Base-by-base conservation (phyloP, 2,113 vertebrate species). In the Zosterops borbonicus region DNA sequence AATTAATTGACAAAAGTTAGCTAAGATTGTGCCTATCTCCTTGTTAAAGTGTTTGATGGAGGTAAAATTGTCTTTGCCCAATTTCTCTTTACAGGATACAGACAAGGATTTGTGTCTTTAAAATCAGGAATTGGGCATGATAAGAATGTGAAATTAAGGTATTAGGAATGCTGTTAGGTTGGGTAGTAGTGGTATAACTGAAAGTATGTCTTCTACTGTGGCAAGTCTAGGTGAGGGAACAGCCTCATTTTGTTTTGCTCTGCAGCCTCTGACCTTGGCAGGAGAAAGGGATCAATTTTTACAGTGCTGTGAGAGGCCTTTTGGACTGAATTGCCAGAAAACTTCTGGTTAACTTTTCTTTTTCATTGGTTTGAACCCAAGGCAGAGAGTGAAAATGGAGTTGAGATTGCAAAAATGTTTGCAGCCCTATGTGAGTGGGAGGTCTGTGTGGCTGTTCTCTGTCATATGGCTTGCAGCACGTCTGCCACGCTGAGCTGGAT, bases 391-490 rank as follows among this genome's bases (percentile, higher is more conserved):
- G 24, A 39, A 55, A 86, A 75, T 53, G 41, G 74, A 60, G 14
- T 11, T 70, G 44, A 70, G 42, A 23, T 15, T 39, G 58, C 42
- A 71, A 4, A 76, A 56, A 9, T 27, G 35, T 46, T 75, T 67
- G 41, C 41, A 35, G 71, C 18, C 20, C 11, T 37, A 18, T 17
- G 22, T 24, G 60, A 24, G 17, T 5, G 25, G 28, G 28, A 68
- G 28, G 24, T 31, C 42, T 90, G 41, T 3, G 8, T 59, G 46
- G 60, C 46, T 39, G 13, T 42, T 81, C 24, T 46, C 27, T 70
- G 49, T 67, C 2, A 0, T 8, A 0, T 14, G 19, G 16, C 22
- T 60, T 71, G 47, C 35, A 50, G 41, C 16, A 14, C 11, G 29
- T 47, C 49, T 89, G 37, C 67, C 9, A 2, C 17, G 47, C 73